Conservation (phyloP, 2,113 vertebrate genomes). For the Campylomormyrus tamandua region DNA sequence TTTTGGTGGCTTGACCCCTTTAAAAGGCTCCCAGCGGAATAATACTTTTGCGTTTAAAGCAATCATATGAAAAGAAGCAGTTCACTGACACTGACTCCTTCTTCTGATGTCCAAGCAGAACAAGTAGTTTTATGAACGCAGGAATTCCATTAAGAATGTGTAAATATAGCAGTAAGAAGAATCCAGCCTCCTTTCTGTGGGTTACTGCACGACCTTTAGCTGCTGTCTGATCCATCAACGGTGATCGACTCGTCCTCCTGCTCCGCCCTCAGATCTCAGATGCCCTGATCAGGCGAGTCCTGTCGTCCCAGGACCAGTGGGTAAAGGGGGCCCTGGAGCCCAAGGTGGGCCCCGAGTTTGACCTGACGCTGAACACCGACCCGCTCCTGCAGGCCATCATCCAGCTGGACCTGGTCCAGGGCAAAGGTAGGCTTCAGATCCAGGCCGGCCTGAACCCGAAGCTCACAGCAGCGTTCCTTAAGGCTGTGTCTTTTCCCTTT, state of each 20-base stretch:
- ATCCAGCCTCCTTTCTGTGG: neutral
- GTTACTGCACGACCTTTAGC: neutral
- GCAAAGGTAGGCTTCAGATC: constrained; percentile 72
- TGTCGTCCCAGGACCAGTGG: constrained; percentile 93
- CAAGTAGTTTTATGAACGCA: neutral
- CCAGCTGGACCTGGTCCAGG: constrained; percentile 91
- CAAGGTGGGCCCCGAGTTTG: constrained; percentile 88
- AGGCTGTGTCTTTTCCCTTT: neutral
- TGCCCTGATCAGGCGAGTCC: constrained; percentile 89
- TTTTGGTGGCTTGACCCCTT: neutral
- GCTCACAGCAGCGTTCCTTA: neutral
- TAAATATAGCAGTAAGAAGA: neutral
- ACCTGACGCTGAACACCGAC: constrained; percentile 84
- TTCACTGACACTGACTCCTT: neutral
- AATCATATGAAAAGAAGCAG: neutral
- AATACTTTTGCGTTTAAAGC: neutral
- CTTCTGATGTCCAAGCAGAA: neutral
- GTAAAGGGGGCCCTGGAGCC: constrained; percentile 92
- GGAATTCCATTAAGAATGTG: neutral
- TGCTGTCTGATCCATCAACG: neutral
- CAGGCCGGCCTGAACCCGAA: neutral
- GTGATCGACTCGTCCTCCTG: neutral
- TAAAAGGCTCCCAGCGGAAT: neutral
- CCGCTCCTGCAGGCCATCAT: constrained; percentile 86
- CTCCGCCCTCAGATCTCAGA: constrained; percentile 78